Percentiles rank a stretch among this genome's conserved stretches.
Conservation (phyloP, 2,888 invertebrate species). For the Rhodophaea formosa region DNA sequence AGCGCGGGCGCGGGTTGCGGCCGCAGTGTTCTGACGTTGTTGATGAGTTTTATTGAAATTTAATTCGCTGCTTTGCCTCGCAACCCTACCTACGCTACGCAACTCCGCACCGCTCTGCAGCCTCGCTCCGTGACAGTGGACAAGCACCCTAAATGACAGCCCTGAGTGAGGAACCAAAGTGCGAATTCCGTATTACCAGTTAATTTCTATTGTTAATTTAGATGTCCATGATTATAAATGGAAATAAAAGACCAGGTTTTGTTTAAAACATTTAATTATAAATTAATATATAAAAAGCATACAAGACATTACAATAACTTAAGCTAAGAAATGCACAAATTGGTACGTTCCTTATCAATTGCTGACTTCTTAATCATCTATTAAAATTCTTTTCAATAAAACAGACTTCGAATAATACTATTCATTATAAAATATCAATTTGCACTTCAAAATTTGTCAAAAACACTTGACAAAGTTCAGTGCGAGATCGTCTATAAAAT, state of each 20-base stretch:
- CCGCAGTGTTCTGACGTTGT: no score
- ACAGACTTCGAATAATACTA: constrained; percentile 59
- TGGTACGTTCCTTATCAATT: constrained; percentile 67
- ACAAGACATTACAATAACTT: constrained; percentile 66
- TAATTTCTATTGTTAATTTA: no score
- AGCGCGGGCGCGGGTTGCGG: no score
- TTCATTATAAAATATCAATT: constrained; percentile 44
- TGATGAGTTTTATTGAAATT: no score
- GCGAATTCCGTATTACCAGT: no score
- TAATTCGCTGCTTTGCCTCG: no score
- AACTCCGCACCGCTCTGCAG: no score
- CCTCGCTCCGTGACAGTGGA: no score
- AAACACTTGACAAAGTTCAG: constrained; percentile 47
- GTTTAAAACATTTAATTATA: constrained; percentile 75
- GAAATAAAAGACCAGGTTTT: constrained; percentile 33
- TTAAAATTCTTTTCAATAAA: constrained; percentile 42
- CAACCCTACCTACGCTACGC: no score
- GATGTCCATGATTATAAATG: no score
- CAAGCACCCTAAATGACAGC: no score
- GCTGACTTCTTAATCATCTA: constrained; percentile 45
- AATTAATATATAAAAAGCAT: constrained; percentile 77
- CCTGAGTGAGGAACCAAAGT: no score
- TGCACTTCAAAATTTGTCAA: constrained; percentile 55
- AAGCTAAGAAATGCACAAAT: constrained; percentile 76
- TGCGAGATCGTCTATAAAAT: constrained; percentile 31